Conservation (phyloP, 92 coral and sea anemone species). For the Actinostola sp. region DNA sequence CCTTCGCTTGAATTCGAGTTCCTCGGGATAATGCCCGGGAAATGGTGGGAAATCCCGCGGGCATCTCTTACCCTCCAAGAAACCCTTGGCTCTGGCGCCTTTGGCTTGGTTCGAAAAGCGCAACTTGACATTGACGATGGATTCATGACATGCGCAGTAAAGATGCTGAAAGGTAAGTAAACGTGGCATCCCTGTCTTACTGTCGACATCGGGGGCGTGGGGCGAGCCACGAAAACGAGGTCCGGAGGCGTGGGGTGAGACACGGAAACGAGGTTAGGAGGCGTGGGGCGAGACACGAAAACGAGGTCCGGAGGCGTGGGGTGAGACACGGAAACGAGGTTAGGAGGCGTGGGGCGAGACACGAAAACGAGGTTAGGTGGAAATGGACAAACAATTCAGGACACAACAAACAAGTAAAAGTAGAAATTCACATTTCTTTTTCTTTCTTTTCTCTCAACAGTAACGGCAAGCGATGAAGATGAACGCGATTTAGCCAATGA, state of each 20-base stretch:
- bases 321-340: too few species aligned
- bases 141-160: constrained; percentile 27
- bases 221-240: too few species aligned
- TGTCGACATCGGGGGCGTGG: too few species aligned
- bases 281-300: too few species aligned
- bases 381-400: background rate
- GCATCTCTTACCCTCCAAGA: background rate
- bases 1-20: constrained; percentile 13
- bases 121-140: constrained; percentile 2
- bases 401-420: background rate
- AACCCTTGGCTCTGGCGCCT: constrained; percentile 23
- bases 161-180: constrained; percentile 31
- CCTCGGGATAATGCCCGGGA: constrained; percentile 33
- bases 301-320: too few species aligned
- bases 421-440: background rate
- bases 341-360: too few species aligned
- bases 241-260: too few species aligned
- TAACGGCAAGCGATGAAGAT: constrained; percentile 17
- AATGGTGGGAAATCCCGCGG: constrained; percentile 48
- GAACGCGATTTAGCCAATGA: constrained; percentile 10
- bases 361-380: too few species aligned
- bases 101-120: constrained; percentile 25
- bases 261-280: too few species aligned
- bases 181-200: background rate
- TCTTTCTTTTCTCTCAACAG: background rate